Percentiles rank a stretch among this genome's conserved stretches.
Conservation (phyloP, 2,797 vertebrate genomes). For the Triplophysa bombifrons region DNA sequence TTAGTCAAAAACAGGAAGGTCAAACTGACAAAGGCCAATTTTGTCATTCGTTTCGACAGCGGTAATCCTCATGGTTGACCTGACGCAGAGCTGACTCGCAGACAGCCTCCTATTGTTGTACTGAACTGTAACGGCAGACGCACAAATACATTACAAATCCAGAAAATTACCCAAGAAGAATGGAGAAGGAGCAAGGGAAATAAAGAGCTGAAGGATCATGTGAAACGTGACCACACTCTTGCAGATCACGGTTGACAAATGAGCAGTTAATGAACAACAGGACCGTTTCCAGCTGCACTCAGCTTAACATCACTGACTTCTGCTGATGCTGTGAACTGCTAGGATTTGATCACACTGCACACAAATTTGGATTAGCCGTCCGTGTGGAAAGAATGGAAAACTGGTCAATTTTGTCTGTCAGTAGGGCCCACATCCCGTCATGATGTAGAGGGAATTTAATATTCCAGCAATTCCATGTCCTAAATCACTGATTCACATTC, state of each 20-base stretch:
- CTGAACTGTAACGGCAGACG: background rate
- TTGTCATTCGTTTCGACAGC: background rate
- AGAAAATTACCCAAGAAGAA: background rate
- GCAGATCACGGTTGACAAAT: background rate
- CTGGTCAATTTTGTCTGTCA: no score
- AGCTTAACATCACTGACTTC: background rate
- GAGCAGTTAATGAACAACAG: background rate
- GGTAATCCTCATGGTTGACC: background rate
- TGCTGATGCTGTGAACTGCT: no score
- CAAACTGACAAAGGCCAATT: background rate
- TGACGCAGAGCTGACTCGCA: background rate
- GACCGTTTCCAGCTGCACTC: background rate
- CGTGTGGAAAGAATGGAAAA: background rate
- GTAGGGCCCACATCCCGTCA: no score
- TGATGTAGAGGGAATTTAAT: no score
- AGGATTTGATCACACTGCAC: no score
- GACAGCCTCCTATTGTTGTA: background rate
- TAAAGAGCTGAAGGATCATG: background rate
- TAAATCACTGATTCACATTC: background rate
- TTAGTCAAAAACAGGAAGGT: conserved; percentile 9
- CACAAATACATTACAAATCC: background rate
- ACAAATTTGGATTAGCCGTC: background rate
- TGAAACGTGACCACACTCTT: background rate
- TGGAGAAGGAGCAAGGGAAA: background rate
- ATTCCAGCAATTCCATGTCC: background rate